A percentile compares a stretch with the other conserved stretches of the same genome.
Evolutionary conservation across 2,797 vertebrate species (phyloP).

Genomic region (Psittacula echo): DNA sequence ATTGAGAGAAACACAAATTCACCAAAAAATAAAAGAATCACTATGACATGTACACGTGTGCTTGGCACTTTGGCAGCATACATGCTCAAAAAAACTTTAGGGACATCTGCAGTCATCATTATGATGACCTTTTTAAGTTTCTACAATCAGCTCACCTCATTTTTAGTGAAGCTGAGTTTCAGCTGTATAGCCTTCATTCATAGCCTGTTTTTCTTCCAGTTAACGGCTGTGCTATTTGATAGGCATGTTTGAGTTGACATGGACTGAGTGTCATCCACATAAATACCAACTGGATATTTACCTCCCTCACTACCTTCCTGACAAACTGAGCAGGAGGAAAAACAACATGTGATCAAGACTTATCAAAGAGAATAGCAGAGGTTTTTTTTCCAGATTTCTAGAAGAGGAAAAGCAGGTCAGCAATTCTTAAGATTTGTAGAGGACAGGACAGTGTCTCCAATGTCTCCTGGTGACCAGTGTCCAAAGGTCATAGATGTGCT

Average conservation of each 20-base stretch:
- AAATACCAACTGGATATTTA: neutral
- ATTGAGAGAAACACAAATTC: neutral
- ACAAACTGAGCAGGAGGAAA: neutral
- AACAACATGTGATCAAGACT: neutral
- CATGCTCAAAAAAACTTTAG: fast-evolving
- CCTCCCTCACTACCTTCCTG: fast-evolving
- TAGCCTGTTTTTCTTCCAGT: neutral
- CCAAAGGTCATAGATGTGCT: neutral
- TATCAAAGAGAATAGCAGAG: neutral
- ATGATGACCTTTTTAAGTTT: neutral
- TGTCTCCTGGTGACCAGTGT: neutral
- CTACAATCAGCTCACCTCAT: neutral
- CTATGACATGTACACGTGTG: neutral
- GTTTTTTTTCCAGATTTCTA: neutral
- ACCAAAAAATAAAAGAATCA: neutral
- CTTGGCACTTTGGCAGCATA: neutral
- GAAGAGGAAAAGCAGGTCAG: neutral
- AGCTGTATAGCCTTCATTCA: neutral
- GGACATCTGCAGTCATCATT: too few relatives aligned
- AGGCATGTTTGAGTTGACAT: neutral
- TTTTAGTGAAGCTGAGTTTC: neutral
- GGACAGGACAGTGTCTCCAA: neutral
- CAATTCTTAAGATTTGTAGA: neutral
- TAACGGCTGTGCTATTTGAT: neutral
- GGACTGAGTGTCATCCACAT: neutral